These are phyloP conservation scores for Channa maculata DNA, from an alignment of 2,113 vertebrate species.

Conservation along the genomic window DNA sequence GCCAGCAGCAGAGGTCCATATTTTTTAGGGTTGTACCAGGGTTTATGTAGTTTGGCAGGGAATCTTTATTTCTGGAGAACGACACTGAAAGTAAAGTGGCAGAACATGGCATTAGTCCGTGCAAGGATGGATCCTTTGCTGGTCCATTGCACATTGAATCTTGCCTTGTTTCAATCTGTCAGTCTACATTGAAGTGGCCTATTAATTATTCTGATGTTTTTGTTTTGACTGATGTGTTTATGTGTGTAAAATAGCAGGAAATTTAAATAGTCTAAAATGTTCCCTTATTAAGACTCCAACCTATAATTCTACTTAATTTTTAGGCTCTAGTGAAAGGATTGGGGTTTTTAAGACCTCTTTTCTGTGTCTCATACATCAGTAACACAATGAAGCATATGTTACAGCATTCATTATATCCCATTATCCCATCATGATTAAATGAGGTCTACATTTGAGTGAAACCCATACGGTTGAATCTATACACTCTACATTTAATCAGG, in stretches of 20 bases:
- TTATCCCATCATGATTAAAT: no score
- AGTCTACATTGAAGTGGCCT: neutral
- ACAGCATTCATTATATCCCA: no score
- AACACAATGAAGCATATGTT: no score
- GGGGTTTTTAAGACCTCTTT: no score
- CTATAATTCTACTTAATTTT: no score
- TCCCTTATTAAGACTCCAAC: no score
- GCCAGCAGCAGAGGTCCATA: constrained; percentile 38
- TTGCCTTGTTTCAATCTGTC: neutral
- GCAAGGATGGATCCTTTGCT: constrained; percentile 3
- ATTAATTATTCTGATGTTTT: neutral
- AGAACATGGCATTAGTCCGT: neutral
- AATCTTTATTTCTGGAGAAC: constrained; percentile 28
- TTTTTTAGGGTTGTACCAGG: constrained; percentile 32
- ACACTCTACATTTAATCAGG: no score
- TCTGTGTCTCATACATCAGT: no score
- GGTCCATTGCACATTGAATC: neutral
- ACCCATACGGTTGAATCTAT: no score
- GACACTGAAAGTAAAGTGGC: constrained; percentile 15
- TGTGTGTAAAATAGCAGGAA: neutral
- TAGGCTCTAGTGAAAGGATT: no score
- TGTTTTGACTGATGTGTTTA: neutral
- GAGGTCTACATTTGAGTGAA: no score
- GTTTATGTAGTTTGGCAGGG: constrained; percentile 17
- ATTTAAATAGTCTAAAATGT: no score